Evolutionary conservation across 2,113 vertebrate genomes (phyloP).

Genomic region (Oryzias javanicus): DNA sequence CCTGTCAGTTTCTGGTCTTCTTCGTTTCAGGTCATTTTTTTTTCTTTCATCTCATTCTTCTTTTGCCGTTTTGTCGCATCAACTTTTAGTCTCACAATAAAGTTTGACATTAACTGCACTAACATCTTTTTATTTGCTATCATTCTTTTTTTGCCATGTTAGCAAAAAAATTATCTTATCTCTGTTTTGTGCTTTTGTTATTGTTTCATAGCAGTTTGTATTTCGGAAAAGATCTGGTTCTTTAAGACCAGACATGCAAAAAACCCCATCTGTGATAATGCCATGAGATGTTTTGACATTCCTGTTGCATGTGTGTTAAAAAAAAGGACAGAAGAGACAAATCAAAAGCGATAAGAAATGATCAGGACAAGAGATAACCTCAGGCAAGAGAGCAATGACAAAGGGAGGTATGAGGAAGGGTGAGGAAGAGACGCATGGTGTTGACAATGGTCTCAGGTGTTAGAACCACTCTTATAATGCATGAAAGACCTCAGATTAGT

Average conservation of each 20-base stretch:
- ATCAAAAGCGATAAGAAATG: neutral
- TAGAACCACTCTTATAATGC: neutral
- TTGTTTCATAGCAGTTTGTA: constrained; percentile 1
- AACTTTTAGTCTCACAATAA: no score
- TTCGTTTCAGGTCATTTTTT: constrained; percentile 12
- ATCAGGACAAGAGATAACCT: neutral
- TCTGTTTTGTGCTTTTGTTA: neutral
- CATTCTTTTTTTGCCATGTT: neutral
- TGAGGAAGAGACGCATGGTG: constrained; percentile 22
- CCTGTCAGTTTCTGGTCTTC: neutral
- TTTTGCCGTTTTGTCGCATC: neutral
- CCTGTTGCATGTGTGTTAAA: constrained; percentile 7
- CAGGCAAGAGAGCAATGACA: constrained; percentile 3
- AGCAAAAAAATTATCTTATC: no score
- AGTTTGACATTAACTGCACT: neutral
- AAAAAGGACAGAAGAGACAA: neutral
- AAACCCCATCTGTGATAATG: constrained; percentile 14
- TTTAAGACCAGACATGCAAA: neutral
- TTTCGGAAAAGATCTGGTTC: neutral
- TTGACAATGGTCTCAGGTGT: constrained; percentile 37
- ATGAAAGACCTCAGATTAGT: constrained; percentile 23
- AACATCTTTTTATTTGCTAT: constrained; percentile 1
- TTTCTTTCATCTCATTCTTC: neutral
- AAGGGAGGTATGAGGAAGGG: constrained; percentile 4
- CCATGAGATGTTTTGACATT: neutral